phyloP scores from a whole-genome alignment of 2,797 vertebrate genomes.

The Melanotaenia pygmaea region DNA sequence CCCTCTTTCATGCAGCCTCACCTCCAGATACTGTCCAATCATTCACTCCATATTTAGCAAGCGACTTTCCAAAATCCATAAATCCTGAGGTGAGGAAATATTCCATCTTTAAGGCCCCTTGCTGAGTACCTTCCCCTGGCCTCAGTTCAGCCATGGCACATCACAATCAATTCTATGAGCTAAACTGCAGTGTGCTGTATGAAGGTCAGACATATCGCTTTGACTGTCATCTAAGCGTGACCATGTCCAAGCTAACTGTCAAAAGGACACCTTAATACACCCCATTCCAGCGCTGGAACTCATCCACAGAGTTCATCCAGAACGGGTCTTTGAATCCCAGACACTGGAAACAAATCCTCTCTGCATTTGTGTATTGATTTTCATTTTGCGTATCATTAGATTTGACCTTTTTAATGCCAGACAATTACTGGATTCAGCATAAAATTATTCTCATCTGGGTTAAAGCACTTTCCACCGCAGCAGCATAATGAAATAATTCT shows the following conservation, averaged over 20 bases:
- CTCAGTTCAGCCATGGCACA: slow-evolving; percentile 55
- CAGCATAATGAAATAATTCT: slow-evolving; percentile 65
- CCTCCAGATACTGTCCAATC: slow-evolving; percentile 51
- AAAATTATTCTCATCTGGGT: slow-evolving; percentile 59
- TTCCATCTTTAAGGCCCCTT: slow-evolving; percentile 65
- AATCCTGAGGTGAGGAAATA: slow-evolving; percentile 68
- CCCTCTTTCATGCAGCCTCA: slow-evolving; percentile 5
- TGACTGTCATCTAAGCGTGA: slow-evolving; percentile 69
- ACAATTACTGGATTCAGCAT: slow-evolving; percentile 55
- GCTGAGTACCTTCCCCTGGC: slow-evolving; percentile 55
- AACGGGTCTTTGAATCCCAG: slow-evolving; percentile 35
- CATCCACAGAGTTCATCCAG: slow-evolving; percentile 24
- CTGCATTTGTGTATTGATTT: slow-evolving; percentile 58
- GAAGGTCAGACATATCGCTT: slow-evolving; percentile 71
- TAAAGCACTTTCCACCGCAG: slow-evolving; percentile 26
- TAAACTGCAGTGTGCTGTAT: slow-evolving; percentile 60
- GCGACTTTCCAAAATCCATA: slow-evolving; percentile 60
- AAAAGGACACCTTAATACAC: slow-evolving; percentile 49
- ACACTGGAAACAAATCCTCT: slow-evolving; percentile 35
- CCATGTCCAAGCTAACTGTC: slow-evolving; percentile 62
- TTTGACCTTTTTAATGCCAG: slow-evolving; percentile 59
- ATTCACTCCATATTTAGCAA: slow-evolving; percentile 53
- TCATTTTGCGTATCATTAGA: slow-evolving; percentile 60
- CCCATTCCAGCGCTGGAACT: slow-evolving; percentile 30
- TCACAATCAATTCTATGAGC: slow-evolving; percentile 74